Percentiles rank a stretch among this genome's conserved stretches.
Evolutionary conservation across 2,888 invertebrate species (phyloP).

Genomic region (Drosophila mulleri): DNA sequence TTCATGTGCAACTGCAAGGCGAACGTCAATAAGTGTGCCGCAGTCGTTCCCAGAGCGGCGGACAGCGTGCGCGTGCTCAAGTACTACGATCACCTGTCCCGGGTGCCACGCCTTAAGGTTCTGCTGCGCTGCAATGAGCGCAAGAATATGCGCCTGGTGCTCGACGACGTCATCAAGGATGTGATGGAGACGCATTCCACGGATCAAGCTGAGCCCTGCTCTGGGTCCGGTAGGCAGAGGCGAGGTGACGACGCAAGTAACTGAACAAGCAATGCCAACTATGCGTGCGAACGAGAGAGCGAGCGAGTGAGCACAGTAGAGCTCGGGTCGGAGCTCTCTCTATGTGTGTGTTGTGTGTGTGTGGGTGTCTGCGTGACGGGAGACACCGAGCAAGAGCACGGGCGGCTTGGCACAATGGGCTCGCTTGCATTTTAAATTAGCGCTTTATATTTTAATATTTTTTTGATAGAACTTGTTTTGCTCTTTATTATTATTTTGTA

Average conservation of each 20-base stretch:
- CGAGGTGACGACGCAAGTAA: not conserved
- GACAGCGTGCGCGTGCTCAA: conserved; percentile 50
- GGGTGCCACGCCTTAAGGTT: conserved; percentile 61
- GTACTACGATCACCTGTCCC: conserved; percentile 69
- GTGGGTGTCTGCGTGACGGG: not conserved
- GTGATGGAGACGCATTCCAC: conserved; percentile 32
- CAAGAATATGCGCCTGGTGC: conserved; percentile 43
- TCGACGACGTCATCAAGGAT: conserved; percentile 55
- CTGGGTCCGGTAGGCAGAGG: conserved; percentile 17
- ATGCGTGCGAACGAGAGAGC: not conserved
- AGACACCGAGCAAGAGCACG: not conserved
- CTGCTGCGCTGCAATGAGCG: conserved; percentile 54
- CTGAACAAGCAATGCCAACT: not conserved
- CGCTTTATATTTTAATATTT: not conserved
- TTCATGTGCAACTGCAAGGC: conserved; percentile 56
- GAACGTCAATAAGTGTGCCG: conserved; percentile 27
- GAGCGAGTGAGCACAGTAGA: not conserved
- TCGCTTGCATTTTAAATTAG: conserved; percentile 33
- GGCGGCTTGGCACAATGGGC: not conserved
- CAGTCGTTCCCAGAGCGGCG: not conserved
- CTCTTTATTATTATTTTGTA: not conserved
- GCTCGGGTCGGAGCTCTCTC: not conserved
- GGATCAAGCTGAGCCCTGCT: conserved; percentile 35
- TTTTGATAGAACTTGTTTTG: conserved; percentile 62
- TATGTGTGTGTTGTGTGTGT: too few species aligned